Evolutionary conservation across 2,113 vertebrate species (phyloP).

Genomic region (Galbula dea): DNA sequence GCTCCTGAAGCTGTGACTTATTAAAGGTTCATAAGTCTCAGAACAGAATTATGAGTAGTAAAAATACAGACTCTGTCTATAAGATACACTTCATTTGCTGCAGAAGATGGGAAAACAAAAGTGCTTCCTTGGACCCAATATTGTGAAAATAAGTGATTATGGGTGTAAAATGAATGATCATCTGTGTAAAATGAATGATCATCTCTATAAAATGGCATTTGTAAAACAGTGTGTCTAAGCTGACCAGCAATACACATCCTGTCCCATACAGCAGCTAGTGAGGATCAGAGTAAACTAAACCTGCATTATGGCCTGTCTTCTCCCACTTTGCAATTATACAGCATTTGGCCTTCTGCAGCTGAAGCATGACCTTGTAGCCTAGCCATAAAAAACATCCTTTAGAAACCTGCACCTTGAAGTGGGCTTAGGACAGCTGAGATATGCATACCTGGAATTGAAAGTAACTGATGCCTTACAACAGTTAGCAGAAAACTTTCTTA

Average conservation of each 20-base stretch:
- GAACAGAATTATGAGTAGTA: background rate
- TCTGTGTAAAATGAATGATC: background rate
- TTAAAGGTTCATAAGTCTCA: background rate
- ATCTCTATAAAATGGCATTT: background rate
- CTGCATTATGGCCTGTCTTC: background rate
- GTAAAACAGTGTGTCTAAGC: background rate
- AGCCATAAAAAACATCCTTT: background rate
- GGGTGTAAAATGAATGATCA: background rate
- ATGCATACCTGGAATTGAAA: background rate
- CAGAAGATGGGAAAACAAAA: background rate
- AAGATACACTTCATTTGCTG: background rate
- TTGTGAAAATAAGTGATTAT: background rate
- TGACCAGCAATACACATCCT: background rate
- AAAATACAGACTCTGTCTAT: background rate
- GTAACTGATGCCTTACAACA: background rate
- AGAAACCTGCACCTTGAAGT: background rate
- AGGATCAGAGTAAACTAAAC: background rate
- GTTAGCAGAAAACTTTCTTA: background rate
- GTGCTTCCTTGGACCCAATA: background rate
- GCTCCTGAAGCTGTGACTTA: background rate
- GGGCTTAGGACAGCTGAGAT: background rate
- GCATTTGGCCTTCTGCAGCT: background rate
- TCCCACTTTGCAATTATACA: background rate
- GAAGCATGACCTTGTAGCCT: background rate
- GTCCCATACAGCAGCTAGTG: background rate